These are phyloP conservation scores for Gadus macrocephalus DNA, from an alignment of 2,113 vertebrate species.

Conservation along the genomic window DNA sequence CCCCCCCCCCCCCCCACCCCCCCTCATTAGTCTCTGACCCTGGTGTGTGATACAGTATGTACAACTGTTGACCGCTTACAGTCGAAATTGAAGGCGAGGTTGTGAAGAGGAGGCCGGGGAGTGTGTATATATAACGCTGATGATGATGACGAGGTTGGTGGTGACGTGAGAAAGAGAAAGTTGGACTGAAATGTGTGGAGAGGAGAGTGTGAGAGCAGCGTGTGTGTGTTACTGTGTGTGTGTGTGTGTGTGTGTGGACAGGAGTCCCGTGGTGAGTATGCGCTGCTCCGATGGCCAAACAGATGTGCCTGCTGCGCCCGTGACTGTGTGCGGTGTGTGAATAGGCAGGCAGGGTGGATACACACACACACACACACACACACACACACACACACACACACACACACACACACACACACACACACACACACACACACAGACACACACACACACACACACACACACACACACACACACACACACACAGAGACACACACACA, in stretches of 20 bases:
- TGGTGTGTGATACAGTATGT: no score
- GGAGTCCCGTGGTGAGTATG: background rate
- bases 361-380: conserved; percentile 1
- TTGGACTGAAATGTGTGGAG: background rate
- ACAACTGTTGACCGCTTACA: no score
- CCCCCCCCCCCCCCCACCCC: no score
- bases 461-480: conserved; percentile 2
- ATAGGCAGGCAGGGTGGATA: background rate
- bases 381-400: conserved; percentile 1
- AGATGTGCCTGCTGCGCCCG: conserved; percentile 51
- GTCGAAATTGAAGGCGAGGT: no score
- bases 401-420: background rate
- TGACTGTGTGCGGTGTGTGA: conserved; percentile 16
- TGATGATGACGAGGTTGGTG: background rate
- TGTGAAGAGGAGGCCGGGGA: no score
- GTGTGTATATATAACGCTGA: no score
- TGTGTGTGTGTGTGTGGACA: background rate
- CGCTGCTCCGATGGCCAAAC: conserved; percentile 25
- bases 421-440: conserved; percentile 21
- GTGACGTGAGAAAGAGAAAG: background rate
- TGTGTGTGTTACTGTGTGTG: background rate
- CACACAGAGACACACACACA: conserved; percentile 20
- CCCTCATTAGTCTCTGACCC: no score
- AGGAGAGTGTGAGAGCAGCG: background rate
- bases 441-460: background rate